Evolutionary conservation across 2,797 vertebrate genomes (phyloP).

Genomic region (Halcyon smyrnensis): DNA sequence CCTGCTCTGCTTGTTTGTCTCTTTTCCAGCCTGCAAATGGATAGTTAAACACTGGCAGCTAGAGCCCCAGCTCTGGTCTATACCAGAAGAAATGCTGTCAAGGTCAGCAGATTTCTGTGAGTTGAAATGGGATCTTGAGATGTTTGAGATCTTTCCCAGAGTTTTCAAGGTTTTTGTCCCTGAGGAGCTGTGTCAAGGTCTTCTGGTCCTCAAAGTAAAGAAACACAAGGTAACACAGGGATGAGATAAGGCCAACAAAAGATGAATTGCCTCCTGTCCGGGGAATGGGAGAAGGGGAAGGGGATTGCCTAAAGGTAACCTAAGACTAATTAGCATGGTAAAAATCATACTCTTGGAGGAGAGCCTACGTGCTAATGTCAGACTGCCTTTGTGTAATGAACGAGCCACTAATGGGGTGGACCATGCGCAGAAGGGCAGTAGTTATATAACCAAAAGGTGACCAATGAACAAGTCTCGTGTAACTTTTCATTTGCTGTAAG

Average conservation of each 20-base stretch:
- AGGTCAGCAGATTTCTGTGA: not conserved
- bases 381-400: not conserved
- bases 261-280: not conserved
- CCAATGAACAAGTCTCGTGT: not conserved
- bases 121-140: not conserved
- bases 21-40: not conserved
- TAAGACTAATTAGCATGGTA: not conserved
- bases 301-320: not conserved
- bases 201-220: not conserved
- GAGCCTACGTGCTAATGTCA: not conserved
- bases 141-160: not conserved
- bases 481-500: not conserved
- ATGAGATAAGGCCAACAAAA: not conserved
- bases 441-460: not conserved
- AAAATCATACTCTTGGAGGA: not conserved
- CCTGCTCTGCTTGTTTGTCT: not conserved
- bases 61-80: not conserved
- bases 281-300: not conserved
- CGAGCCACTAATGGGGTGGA: not conserved
- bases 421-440: not conserved
- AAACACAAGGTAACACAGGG: not conserved
- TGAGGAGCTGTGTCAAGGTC: not conserved
- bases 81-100: fast-evolving
- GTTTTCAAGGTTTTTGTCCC: not conserved
- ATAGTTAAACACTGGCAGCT: not conserved